These are phyloP conservation scores for Mastomys natalensis DNA, from an alignment of 2,113 vertebrate genomes.

Conservation along the genomic window DNA sequence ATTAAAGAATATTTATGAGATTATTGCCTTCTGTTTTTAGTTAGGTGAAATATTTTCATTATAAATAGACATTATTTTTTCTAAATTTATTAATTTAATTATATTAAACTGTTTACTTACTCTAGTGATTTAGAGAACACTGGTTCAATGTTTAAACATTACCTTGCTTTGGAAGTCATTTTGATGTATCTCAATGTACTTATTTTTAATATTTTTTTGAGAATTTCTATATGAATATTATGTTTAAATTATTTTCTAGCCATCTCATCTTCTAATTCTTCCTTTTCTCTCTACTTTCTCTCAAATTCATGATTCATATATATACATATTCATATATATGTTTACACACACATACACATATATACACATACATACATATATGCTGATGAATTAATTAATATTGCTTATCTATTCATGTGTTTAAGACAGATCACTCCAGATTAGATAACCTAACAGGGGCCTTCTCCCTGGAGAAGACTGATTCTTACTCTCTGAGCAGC, in stretches of 20 bases:
- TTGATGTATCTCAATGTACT: background rate
- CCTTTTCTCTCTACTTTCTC: background rate
- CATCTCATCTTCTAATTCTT: background rate
- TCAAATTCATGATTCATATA: background rate
- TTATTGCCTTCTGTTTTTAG: background rate
- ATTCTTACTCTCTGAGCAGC: background rate
- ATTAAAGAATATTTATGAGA: background rate
- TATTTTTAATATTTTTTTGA: background rate
- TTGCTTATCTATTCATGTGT: background rate
- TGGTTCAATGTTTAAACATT: background rate
- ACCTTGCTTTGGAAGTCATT: background rate
- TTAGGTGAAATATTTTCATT: background rate
- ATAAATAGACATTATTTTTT: background rate
- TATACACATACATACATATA: background rate
- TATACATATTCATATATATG: background rate
- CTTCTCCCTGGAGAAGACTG: background rate
- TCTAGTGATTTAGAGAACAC: background rate
- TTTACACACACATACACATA: fast-evolving
- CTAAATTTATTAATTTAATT: background rate
- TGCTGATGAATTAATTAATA: background rate
- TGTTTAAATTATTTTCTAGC: background rate
- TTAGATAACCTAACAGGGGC: background rate
- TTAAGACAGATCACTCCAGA: background rate
- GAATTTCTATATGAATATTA: background rate
- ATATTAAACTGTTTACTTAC: background rate